Evolutionary conservation across 2,888 invertebrate species (phyloP).

Genomic region (Microplitis manilae): DNA sequence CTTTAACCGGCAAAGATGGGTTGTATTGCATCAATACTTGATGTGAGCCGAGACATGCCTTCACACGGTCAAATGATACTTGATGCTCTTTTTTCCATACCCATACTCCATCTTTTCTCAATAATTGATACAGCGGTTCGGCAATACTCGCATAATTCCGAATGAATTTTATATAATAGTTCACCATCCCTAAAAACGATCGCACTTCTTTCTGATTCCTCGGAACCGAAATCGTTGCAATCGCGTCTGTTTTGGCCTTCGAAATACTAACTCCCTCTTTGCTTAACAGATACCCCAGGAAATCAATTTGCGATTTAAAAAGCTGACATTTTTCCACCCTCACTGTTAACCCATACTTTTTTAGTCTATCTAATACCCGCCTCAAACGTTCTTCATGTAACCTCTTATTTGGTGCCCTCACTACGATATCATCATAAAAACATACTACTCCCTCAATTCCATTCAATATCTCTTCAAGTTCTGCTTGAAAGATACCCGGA

Average conservation of each 20-base stretch:
- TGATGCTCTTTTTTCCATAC: neutral
- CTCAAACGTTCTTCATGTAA: constrained; percentile 3
- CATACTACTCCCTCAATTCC: constrained; percentile 23
- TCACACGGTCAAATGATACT: neutral
- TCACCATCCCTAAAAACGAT: constrained; percentile 40
- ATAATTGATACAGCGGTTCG: neutral
- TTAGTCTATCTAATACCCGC: constrained; percentile 8
- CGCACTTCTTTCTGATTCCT: constrained; percentile 20
- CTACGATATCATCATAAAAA: constrained; percentile 39
- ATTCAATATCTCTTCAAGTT: constrained; percentile 31
- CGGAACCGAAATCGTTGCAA: constrained; percentile 13
- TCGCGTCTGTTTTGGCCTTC: constrained; percentile 10
- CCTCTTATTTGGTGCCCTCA: neutral
- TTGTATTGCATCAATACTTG: constrained; percentile 37
- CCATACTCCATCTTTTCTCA: neutral
- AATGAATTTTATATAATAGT: constrained; percentile 27
- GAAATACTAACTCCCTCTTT: constrained; percentile 26
- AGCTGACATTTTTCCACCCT: constrained; percentile 56
- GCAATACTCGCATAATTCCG: constrained; percentile 17
- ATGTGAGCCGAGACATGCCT: neutral
- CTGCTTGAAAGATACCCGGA: constrained; percentile 31
- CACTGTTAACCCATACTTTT: constrained; percentile 43
- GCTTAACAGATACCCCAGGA: constrained; percentile 45
- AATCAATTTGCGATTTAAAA: constrained; percentile 28
- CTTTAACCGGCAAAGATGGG: constrained; percentile 31